Evolutionary conservation across 2,113 vertebrate genomes (phyloP).

Genomic region (Engystomops pustulosus): DNA sequence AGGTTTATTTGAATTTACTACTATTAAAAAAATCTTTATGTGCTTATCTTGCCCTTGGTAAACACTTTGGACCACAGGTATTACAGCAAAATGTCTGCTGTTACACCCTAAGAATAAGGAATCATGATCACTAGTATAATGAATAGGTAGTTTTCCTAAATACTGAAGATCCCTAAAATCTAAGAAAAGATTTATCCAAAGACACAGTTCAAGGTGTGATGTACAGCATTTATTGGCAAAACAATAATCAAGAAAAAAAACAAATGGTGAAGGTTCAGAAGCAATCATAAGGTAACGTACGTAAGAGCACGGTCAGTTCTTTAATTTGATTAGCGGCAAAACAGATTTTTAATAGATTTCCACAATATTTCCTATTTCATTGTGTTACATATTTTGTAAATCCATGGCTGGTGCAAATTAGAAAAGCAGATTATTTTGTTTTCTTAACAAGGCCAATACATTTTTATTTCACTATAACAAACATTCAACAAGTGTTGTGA

Average conservation of each 20-base stretch:
- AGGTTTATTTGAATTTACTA: no score
- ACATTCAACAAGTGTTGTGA: slow-evolving; percentile 82
- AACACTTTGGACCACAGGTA: no score
- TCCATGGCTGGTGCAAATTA: slow-evolving; percentile 54
- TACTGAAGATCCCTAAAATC: neutral
- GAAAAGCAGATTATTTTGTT: slow-evolving; percentile 53
- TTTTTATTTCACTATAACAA: slow-evolving; percentile 83
- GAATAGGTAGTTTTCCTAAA: neutral
- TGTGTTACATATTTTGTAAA: slow-evolving; percentile 41
- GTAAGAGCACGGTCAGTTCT: slow-evolving; percentile 22
- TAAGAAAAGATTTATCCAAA: neutral
- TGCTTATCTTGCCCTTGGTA: no score
- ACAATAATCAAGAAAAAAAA: neutral
- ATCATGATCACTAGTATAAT: neutral
- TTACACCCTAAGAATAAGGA: no score
- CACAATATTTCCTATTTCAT: slow-evolving; percentile 35
- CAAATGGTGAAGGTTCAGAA: slow-evolving; percentile 4
- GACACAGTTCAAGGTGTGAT: slow-evolving; percentile 18
- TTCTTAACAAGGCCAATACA: slow-evolving; percentile 59
- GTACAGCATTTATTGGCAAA: slow-evolving; percentile 44
- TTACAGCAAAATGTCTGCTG: no score
- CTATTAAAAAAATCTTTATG: no score
- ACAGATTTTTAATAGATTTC: slow-evolving; percentile 30
- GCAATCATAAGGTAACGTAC: slow-evolving; percentile 38
- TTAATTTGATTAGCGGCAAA: slow-evolving; percentile 54